phyloP scores from a whole-genome alignment of 2,888 invertebrate genomes.

The Thalpophila matura region DNA sequence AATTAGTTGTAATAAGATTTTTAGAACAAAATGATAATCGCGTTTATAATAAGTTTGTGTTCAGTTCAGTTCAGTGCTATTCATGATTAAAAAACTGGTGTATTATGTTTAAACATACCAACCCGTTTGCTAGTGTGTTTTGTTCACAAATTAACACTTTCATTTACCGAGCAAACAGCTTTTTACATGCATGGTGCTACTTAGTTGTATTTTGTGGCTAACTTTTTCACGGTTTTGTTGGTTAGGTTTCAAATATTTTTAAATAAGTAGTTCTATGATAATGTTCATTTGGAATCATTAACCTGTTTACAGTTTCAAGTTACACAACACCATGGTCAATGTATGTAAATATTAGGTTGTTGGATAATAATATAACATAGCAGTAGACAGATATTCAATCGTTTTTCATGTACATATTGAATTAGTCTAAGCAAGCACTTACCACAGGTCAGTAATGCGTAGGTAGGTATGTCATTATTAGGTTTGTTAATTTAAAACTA shows the following conservation, averaged over 20 bases:
- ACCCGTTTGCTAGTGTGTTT: slow-evolving; percentile 3
- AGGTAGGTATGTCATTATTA: slow-evolving; percentile 54
- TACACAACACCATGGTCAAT: slow-evolving; percentile 5
- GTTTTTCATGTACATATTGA: slow-evolving; percentile 52
- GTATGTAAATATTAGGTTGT: slow-evolving; percentile 43
- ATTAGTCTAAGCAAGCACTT: slow-evolving; percentile 61
- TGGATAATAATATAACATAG: not conserved
- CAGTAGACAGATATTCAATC: not conserved
- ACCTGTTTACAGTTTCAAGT: slow-evolving; percentile 16
- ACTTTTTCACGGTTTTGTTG: slow-evolving; percentile 24
- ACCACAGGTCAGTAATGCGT: slow-evolving; percentile 75
- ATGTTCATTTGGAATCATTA: slow-evolving; percentile 21
- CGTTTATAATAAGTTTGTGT: slow-evolving; percentile 18
- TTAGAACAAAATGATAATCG: slow-evolving; percentile 21
- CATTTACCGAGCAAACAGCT: slow-evolving; percentile 32
- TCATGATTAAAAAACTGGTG: slow-evolving; percentile 19
- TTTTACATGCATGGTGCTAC: slow-evolving; percentile 68
- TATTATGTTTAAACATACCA: slow-evolving; percentile 14
- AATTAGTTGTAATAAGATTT: slow-evolving; percentile 27
- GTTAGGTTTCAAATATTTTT: slow-evolving; percentile 5
- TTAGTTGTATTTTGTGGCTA: slow-evolving; percentile 59
- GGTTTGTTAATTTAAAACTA: slow-evolving; percentile 25
- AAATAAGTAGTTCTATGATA: not conserved
- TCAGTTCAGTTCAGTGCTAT: slow-evolving; percentile 41
- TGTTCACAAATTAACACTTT: slow-evolving; percentile 31